These are phyloP conservation scores for Orchestia grillus DNA, from an alignment of 1,140 invertebrate genomes.

Conservation along the genomic window DNA sequence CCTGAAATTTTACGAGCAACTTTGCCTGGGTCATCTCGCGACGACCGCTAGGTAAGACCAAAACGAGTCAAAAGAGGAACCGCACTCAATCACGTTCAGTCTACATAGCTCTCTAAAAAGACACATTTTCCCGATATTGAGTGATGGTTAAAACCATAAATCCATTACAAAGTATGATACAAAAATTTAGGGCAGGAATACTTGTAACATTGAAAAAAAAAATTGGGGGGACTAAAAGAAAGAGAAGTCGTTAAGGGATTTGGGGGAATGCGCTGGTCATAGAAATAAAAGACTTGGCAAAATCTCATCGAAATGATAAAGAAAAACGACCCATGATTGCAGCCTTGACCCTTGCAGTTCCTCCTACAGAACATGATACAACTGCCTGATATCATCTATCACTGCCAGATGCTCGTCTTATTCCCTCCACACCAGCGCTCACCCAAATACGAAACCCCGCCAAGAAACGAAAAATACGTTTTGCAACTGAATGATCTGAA, in stretches of 20 bases:
- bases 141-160: not conserved
- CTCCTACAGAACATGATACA: not conserved
- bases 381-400: not conserved
- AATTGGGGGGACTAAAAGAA: not conserved
- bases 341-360: not conserved
- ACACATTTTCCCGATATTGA: not conserved
- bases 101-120: not conserved
- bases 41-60: not conserved
- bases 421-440: not conserved
- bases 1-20: not conserved
- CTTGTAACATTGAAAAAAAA: not conserved
- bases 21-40: not conserved
- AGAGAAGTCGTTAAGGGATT: not conserved
- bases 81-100: not conserved
- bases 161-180: not conserved
- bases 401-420: not conserved
- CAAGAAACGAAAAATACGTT: not conserved
- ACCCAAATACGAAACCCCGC: not conserved
- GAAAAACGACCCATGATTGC: not conserved
- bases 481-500: not conserved
- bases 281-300: not conserved
- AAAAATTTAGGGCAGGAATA: not conserved
- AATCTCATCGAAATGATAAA: conserved; percentile 10
- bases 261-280: not conserved
- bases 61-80: not conserved